These are phyloP conservation scores for Nycticebus coucang DNA, from an alignment of 2,113 vertebrate genomes.

Conservation along the genomic window DNA sequence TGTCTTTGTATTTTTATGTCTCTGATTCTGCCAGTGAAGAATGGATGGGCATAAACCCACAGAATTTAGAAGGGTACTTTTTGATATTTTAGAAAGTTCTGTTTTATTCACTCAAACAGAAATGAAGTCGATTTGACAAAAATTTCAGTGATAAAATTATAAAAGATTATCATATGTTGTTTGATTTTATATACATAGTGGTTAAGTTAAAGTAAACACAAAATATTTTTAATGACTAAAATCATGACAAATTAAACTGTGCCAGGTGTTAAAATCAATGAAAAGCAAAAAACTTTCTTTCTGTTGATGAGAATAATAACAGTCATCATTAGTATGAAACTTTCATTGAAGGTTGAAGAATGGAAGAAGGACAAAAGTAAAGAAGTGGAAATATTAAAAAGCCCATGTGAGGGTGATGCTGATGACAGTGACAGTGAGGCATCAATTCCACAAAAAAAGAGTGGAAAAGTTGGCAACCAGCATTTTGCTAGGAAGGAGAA, in stretches of 20 bases:
- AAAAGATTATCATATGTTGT: background rate
- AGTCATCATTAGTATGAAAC: background rate
- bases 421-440: background rate
- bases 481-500: background rate
- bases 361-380: background rate
- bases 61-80: background rate
- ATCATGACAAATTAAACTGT: background rate
- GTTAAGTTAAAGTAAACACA: background rate
- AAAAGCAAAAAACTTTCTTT: background rate
- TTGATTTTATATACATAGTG: background rate
- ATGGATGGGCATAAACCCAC: background rate
- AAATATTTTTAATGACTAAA: background rate
- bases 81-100: background rate
- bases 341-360: background rate
- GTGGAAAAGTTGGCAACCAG: background rate
- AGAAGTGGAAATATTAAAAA: background rate
- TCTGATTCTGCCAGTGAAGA: background rate
- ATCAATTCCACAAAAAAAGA: background rate
- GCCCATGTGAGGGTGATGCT: background rate
- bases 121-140: slow-evolving; percentile 29
- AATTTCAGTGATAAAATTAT: background rate
- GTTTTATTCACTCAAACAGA: background rate
- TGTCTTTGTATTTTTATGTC: background rate
- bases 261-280: background rate
- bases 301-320: background rate